These are phyloP conservation scores for Stegastes partitus DNA, from an alignment of 2,113 vertebrate species.

Conservation along the genomic window DNA sequence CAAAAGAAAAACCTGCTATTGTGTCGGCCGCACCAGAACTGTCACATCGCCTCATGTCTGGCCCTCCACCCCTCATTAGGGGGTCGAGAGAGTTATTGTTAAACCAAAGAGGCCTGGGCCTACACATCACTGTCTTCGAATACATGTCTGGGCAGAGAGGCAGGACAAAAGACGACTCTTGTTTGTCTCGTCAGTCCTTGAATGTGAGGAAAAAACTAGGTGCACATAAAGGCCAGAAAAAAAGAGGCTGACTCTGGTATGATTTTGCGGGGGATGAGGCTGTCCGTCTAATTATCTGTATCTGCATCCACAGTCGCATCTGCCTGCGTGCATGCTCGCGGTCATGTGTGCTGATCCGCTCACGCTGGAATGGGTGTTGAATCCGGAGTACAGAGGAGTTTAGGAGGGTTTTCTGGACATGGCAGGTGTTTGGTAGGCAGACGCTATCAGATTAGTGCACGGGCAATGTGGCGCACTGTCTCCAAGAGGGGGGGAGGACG, in stretches of 20 bases:
- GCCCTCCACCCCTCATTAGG: slow-evolving; percentile 75
- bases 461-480: slow-evolving; percentile 77
- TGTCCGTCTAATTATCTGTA: slow-evolving; percentile 60
- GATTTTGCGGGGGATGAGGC: slow-evolving; percentile 40
- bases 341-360: slow-evolving; percentile 58
- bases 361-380: slow-evolving; percentile 48
- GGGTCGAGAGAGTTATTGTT: slow-evolving; percentile 81
- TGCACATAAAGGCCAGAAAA: slow-evolving; percentile 24
- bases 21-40: slow-evolving; percentile 82
- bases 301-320: slow-evolving; percentile 51
- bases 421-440: slow-evolving; percentile 82
- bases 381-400: slow-evolving; percentile 61
- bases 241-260: slow-evolving; percentile 12
- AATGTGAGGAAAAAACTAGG: slow-evolving; percentile 48
- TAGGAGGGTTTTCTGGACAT: slow-evolving; percentile 54
- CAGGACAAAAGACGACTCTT: slow-evolving; percentile 62
- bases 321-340: slow-evolving; percentile 45
- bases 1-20: slow-evolving; percentile 81
- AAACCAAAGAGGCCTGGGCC: slow-evolving; percentile 70
- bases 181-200: slow-evolving; percentile 49
- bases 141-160: slow-evolving; percentile 56
- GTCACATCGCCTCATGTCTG: slow-evolving; percentile 84
- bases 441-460: slow-evolving; percentile 80
- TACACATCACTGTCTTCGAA: slow-evolving; percentile 70
- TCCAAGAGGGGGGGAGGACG: slow-evolving; percentile 67